phyloP scores from a whole-genome alignment of 2,797 vertebrate species.

The Antennarius maculatus region DNA sequence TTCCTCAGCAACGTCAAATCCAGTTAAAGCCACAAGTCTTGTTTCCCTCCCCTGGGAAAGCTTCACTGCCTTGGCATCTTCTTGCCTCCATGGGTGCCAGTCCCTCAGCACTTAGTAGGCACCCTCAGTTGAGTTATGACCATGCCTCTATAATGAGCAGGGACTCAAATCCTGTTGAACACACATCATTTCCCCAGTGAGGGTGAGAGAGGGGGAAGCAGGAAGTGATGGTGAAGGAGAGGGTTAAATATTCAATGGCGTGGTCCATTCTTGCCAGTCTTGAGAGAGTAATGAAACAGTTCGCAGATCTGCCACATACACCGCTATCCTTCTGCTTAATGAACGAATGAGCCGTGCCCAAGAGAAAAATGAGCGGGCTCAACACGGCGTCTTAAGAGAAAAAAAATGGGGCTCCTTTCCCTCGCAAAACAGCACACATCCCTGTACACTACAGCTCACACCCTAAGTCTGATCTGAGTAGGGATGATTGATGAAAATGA shows the following conservation, averaged over 20 bases:
- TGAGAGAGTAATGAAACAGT: constrained; percentile 70
- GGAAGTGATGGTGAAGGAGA: not conserved
- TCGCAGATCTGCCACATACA: constrained; percentile 42
- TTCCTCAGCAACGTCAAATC: constrained; percentile 31
- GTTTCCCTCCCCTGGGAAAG: constrained; percentile 27
- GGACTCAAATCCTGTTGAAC: constrained; percentile 51
- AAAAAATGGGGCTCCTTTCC: constrained; percentile 42
- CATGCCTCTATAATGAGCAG: constrained; percentile 54
- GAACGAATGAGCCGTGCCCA: constrained; percentile 57
- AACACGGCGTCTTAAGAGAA: constrained; percentile 38
- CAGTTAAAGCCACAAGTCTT: constrained; percentile 28
- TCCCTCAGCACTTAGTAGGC: constrained; percentile 37
- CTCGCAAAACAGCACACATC: constrained; percentile 16
- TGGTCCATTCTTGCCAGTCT: constrained; percentile 37
- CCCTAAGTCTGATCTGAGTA: constrained; percentile 39
- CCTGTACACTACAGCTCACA: constrained; percentile 8
- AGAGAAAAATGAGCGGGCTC: constrained; percentile 69
- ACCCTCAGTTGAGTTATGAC: constrained; percentile 55
- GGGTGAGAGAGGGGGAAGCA: not conserved
- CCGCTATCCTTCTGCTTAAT: constrained; percentile 63
- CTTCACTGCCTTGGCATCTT: constrained; percentile 39
- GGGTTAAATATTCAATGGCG: constrained; percentile 53
- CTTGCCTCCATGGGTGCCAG: constrained; percentile 31
- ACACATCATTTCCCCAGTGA: constrained; percentile 28
- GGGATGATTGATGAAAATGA: constrained; percentile 70